A percentile compares a stretch with the other conserved stretches of the same genome.
phyloP scores from a whole-genome alignment of 1,140 invertebrate genomes.

The Nebria ingens region DNA sequence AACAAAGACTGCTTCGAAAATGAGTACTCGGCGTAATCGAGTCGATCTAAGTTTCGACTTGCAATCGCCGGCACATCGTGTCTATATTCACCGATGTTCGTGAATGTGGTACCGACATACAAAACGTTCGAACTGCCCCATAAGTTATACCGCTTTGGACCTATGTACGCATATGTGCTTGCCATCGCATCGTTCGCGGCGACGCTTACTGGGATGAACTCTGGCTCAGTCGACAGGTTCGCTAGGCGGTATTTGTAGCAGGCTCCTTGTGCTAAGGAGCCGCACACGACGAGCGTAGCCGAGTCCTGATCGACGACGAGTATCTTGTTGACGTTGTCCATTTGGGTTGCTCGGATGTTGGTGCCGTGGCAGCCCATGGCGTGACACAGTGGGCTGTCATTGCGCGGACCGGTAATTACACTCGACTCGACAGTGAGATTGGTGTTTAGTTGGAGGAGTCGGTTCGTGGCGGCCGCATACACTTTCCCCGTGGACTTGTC shows the following conservation, averaged over 20 bases:
- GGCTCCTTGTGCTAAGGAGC: constrained; percentile 77
- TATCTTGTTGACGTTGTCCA: constrained; percentile 86
- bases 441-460: constrained; percentile 67
- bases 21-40: constrained; percentile 70
- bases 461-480: constrained; percentile 72
- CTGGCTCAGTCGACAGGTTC: constrained; percentile 65
- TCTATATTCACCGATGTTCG: constrained; percentile 82
- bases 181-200: constrained; percentile 86
- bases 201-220: constrained; percentile 68
- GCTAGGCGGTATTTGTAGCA: constrained; percentile 75
- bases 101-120: constrained; percentile 92
- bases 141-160: constrained; percentile 71
- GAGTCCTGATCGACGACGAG: constrained; percentile 77
- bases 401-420: constrained; percentile 58
- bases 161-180: constrained; percentile 90
- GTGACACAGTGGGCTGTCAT: constrained; percentile 80
- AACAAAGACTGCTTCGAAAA: constrained; percentile 79
- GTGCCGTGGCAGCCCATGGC: constrained; percentile 64
- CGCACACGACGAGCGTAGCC: constrained; percentile 74
- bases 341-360: constrained; percentile 53
- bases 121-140: constrained; percentile 71
- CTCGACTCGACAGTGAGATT: constrained; percentile 58
- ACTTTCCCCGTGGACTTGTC: constrained; percentile 44
- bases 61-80: constrained; percentile 90
- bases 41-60: constrained; percentile 65